Evolutionary conservation across 2,888 invertebrate species (phyloP), one percentile per base, ranked within the genome.

Genomic region (Balanococcus diminutus): DNA sequence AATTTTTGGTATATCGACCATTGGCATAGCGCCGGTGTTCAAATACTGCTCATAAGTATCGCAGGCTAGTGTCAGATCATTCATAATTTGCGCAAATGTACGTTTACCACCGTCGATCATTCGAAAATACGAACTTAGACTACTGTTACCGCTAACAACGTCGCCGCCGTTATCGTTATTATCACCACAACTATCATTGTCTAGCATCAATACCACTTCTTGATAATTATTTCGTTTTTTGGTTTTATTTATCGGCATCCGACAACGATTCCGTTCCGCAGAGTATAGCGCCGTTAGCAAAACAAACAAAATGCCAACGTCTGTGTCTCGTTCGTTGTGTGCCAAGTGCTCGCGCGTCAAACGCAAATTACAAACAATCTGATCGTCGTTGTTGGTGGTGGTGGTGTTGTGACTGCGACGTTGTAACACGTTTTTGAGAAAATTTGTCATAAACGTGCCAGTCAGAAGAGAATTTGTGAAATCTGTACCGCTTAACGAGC

Each of bases 401-500:
- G n/a, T n/a, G n/a, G n/a, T n/a, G n/a, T n/a, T n/a, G n/a, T n/a
- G n/a, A n/a, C n/a, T n/a, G n/a, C n/a, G n/a, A n/a, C n/a, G n/a
- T n/a, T n/a, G n/a, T n/a, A n/a, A n/a, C 56, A 22, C 56, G 9
- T 56, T 56, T 3, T 11, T 3, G 3, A 56, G 3, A 56, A 56
- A 56, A 11, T 56, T 56, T 9, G 3, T 11, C 3, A 56, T 9
- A 5, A 56, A 9, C 5, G 56, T 56, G 56, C 5, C 56, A n/a
- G 5, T 56, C 5, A 56, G 56, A 3, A 56, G 22, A 6, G 56
- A 11, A 6, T 32, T 8, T 4, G 31, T 81, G 36, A 81, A 81
- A 32, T 81, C 81, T 16, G 81, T 81, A 6, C 81, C 81, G 36
- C 81, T 31, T 8, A 81, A 14, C 14, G 32, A 31, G 81, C 31